These are phyloP conservation scores for Lasioglossum figueresi DNA, from an alignment of 2,888 invertebrate species.

Conservation along the genomic window DNA sequence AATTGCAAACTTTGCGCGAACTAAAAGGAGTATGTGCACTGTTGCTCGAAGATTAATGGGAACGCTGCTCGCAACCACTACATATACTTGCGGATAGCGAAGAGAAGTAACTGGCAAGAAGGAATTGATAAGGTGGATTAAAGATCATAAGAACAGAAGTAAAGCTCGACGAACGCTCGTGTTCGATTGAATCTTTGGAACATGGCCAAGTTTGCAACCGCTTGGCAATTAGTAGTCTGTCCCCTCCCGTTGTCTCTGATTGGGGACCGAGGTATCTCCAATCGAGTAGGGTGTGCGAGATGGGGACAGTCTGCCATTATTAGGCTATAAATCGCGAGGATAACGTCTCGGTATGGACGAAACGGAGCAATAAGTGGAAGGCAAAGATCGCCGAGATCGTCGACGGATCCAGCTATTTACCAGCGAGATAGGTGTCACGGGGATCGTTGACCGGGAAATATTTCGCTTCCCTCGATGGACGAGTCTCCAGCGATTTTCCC, in stretches of 20 bases:
- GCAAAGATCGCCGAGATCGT: not conserved
- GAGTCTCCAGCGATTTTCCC: conserved; percentile 7
- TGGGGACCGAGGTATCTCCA: not conserved
- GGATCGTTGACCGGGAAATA: conserved; percentile 22
- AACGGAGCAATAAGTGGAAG: not conserved
- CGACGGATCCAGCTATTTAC: not conserved
- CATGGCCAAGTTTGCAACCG: not conserved
- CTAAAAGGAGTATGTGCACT: no score
- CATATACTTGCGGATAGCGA: no score
- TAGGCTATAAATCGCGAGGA: not conserved
- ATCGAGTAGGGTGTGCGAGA: not conserved
- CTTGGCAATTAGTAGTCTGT: not conserved
- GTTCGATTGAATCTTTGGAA: not conserved
- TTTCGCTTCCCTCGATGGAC: not conserved
- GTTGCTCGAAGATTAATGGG: not conserved
- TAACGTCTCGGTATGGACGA: not conserved
- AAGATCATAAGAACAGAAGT: no score
- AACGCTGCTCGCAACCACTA: not conserved
- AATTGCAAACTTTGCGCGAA: no score
- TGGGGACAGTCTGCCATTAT: not conserved
- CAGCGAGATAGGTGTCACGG: not conserved
- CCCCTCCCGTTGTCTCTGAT: not conserved
- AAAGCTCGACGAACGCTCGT: not conserved
- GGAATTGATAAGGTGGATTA: no score
- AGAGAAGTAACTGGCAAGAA: no score